Percentiles rank a stretch among this genome's conserved stretches.
Conservation (phyloP, 2,113 vertebrate species). For the Ornithorhynchus anatinus region DNA sequence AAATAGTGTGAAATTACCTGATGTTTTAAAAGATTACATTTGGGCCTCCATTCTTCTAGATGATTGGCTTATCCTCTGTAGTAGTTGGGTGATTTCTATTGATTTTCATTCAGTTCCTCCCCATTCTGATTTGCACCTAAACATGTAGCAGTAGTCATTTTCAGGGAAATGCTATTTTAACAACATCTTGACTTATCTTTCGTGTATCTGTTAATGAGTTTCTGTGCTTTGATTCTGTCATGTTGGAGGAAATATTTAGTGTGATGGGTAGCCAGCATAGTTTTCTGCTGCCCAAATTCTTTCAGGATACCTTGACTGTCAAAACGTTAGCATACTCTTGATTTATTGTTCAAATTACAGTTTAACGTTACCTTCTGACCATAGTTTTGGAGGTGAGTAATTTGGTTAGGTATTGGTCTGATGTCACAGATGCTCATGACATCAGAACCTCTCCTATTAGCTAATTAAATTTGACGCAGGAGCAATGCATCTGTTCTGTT, state of each 20-base stretch:
- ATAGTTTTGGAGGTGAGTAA: neutral
- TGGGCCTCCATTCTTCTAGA: neutral
- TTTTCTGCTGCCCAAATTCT: conserved; percentile 33
- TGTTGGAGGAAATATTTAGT: conserved; percentile 7
- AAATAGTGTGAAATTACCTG: neutral
- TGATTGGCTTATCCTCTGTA: conserved; percentile 36
- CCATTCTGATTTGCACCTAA: conserved; percentile 40
- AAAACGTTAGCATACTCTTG: conserved; percentile 8
- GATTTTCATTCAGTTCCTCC: conserved; percentile 34
- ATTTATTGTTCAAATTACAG: conserved; percentile 4
- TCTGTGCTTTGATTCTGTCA: conserved; percentile 38
- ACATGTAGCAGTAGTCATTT: conserved; percentile 1
- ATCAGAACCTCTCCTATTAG: neutral
- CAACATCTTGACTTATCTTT: conserved; percentile 1
- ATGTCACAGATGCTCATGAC: neutral
- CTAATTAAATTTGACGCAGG: conserved; percentile 18
- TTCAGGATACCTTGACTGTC: neutral
- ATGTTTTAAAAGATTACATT: neutral
- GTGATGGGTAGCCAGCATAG: conserved; percentile 17
- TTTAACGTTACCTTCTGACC: conserved; percentile 16
- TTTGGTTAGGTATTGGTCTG: neutral
- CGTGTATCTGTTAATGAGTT: conserved; percentile 20
- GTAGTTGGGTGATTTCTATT: conserved; percentile 33
- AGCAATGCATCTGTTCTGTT: neutral
- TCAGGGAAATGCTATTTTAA: conserved; percentile 37